Conservation (phyloP, 2,113 vertebrate genomes). For the Dolichotis patagonum region DNA sequence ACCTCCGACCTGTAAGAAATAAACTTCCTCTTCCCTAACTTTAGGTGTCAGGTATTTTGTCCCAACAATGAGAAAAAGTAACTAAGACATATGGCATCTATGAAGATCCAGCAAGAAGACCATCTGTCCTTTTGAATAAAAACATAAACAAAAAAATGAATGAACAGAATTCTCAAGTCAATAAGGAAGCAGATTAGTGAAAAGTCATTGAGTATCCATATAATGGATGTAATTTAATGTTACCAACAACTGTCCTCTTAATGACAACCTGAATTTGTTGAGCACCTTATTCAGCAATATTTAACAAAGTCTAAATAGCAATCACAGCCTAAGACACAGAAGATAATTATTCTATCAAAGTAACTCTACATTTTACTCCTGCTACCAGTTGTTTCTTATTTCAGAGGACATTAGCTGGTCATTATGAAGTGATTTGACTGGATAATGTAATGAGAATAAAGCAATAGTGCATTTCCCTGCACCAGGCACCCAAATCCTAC, state of each 20-base stretch:
- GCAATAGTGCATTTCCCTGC: constrained; percentile 37
- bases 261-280: constrained; percentile 60
- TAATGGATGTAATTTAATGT: constrained; percentile 42
- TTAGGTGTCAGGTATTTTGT: too few relatives aligned
- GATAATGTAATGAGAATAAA: constrained; percentile 37
- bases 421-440: constrained; percentile 42
- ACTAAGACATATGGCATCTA: background rate
- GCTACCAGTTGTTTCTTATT: constrained; percentile 70
- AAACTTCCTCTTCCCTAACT: too few relatives aligned
- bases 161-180: constrained; percentile 23
- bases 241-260: constrained; percentile 54
- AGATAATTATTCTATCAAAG: constrained; percentile 71
- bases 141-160: background rate
- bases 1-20: too few relatives aligned
- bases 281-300: constrained; percentile 37
- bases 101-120: constrained; percentile 2
- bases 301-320: constrained; percentile 47
- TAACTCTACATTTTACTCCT: constrained; percentile 40
- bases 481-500: background rate
- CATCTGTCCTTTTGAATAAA: background rate
- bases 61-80: too few relatives aligned
- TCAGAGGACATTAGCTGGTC: constrained; percentile 59
- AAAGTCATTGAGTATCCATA: background rate
- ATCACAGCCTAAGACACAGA: constrained; percentile 51
- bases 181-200: constrained; percentile 47